Conservation (phyloP, 2,113 vertebrate species). For the Tetraodon nigroviridis region DNA sequence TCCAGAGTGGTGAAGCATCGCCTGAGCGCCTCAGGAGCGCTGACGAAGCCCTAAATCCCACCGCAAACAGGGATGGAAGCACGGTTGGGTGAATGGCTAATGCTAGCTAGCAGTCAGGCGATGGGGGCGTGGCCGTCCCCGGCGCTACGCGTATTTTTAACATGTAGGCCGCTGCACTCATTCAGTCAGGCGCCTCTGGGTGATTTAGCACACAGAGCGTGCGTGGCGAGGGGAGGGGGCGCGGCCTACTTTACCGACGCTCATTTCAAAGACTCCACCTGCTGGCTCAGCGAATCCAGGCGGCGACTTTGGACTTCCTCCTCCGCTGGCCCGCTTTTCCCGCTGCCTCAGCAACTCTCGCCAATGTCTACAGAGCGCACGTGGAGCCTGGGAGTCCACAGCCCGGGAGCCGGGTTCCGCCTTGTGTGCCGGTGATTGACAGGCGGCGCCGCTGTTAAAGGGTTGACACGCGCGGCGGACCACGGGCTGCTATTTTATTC, state of each 20-base stretch:
- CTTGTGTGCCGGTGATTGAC: constrained; percentile 49
- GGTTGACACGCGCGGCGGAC: no score
- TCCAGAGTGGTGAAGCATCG: no score
- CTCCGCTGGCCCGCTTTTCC: constrained; percentile 53
- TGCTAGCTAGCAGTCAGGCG: constrained; percentile 3
- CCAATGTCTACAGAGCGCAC: constrained; percentile 14
- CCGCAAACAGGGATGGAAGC: no score
- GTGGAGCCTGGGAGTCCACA: constrained; percentile 1
- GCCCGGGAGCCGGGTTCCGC: constrained; percentile 27
- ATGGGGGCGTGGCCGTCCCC: not conserved
- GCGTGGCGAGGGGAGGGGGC: constrained; percentile 11
- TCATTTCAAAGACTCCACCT: constrained; percentile 53
- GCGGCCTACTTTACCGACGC: constrained; percentile 64
- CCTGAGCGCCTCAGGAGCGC: no score
- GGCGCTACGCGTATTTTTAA: constrained; percentile 47
- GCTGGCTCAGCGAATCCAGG: constrained; percentile 57
- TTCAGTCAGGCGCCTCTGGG: constrained; percentile 50
- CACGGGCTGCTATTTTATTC: no score
- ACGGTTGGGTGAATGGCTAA: no score
- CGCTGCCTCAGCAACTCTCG: constrained; percentile 47
- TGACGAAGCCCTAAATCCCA: no score
- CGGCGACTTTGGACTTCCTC: constrained; percentile 11
- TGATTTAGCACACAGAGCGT: constrained; percentile 60
- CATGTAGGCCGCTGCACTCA: constrained; percentile 65
- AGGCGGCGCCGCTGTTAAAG: not conserved